phyloP scores from a whole-genome alignment of 2,797 vertebrate genomes.

The Bradypodion ventrale region DNA sequence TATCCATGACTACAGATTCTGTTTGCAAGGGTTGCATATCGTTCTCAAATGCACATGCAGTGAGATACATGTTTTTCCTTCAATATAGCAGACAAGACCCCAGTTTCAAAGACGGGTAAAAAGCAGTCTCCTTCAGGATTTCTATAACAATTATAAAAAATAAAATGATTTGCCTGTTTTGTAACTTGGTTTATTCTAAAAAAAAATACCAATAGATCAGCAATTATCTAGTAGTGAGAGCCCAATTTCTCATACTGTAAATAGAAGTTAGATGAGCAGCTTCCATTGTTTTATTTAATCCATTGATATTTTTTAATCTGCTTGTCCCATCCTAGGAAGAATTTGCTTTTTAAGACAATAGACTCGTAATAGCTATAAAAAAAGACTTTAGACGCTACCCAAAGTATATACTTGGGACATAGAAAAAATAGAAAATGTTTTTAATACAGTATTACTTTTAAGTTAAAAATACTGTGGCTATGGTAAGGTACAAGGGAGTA shows the following conservation, averaged over 20 bases:
- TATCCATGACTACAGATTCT: background rate
- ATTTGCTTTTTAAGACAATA: background rate
- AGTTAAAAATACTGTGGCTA: background rate
- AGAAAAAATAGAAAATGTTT: background rate
- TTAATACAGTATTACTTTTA: slow-evolving; percentile 56
- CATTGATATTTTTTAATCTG: background rate
- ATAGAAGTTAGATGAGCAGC: background rate
- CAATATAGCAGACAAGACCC: background rate
- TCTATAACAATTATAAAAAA: background rate
- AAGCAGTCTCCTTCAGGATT: background rate
- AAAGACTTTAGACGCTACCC: background rate
- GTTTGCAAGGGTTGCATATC: background rate
- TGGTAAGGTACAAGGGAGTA: background rate
- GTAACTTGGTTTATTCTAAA: background rate
- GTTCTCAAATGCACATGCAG: no score
- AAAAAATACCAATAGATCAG: no score
- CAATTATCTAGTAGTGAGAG: background rate
- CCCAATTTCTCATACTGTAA: background rate
- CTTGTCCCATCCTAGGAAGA: background rate
- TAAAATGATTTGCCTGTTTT: background rate
- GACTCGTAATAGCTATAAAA: background rate
- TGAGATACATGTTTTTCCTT: background rate
- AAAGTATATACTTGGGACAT: background rate
- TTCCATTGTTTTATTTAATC: background rate
- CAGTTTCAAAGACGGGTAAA: background rate